Base-by-base conservation (phyloP, 2,113 vertebrate genomes). In the Poicephalus meyeri region DNA sequence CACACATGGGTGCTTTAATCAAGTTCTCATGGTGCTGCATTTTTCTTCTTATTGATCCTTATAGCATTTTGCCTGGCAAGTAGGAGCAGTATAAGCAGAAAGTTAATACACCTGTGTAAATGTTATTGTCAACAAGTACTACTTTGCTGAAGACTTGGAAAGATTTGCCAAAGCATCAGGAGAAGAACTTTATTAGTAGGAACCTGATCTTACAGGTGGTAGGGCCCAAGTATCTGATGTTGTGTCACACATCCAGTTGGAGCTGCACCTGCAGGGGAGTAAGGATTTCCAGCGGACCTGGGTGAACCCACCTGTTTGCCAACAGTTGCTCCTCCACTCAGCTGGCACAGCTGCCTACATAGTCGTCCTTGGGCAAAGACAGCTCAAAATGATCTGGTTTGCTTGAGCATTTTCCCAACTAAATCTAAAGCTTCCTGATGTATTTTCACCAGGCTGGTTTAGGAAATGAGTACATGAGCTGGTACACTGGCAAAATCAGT, bases 61-160 rank as follows among this genome's bases (percentile, higher is more conserved):
- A 35, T 84, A 84, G 55, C 47, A 33, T 79, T 91, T 95, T 91
- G 42, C 50, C 72, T 74, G 73, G 65, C 65, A 93, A 87, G 78
- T 66, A 81, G 61, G 39, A 89, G 55, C 58, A 83, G 71, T 49
- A 28, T 3, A 5, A 3, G 25, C 1, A 1, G 78, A 81, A 87
- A 91, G 39, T 60, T 91, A 73, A 60, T 68, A 79, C 85, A 94
- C 60, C 77, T 87, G 61, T 79, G 84, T 91, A 87, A 94, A 87
- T 89, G 64, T 93, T 93, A 53, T n/a, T 89, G 37, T 84, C 89
- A 91, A 68, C 70, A 76, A 28, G 81, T 87, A 60, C 25, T 68
- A 9, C 39, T 68, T 65, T 85, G 65, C 55, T 68, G 55, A 94
- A 55, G 31, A 41, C 37, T 84, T 8, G 2, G 60, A 66, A 83